These are phyloP conservation scores for Engystomops pustulosus DNA, from an alignment of 2,113 vertebrate genomes.

Conservation along the genomic window DNA sequence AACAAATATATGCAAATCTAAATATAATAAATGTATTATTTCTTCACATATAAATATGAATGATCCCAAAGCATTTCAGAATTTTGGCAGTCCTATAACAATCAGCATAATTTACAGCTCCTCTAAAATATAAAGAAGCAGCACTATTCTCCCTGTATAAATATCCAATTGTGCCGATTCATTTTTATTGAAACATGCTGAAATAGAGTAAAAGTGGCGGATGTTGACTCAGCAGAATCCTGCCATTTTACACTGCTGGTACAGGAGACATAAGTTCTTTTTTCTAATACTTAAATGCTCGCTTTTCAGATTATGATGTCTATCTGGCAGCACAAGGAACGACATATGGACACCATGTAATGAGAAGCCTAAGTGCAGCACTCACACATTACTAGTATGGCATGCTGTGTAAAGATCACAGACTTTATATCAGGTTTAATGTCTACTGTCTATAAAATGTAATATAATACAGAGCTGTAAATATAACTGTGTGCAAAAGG, in stretches of 20 bases:
- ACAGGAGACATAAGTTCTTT: conserved; percentile 33
- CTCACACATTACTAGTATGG: background rate
- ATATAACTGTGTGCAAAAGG: background rate
- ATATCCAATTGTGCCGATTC: conserved; percentile 64
- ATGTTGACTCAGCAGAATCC: conserved; percentile 49
- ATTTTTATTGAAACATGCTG: conserved; percentile 61
- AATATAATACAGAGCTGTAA: background rate
- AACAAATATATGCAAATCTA: no score
- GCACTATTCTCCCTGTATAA: conserved; percentile 51
- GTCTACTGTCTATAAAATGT: conserved; percentile 4
- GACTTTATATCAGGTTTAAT: conserved; percentile 2
- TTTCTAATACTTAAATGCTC: conserved; percentile 13
- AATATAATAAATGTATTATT: background rate
- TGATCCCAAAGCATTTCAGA: background rate
- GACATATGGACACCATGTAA: background rate
- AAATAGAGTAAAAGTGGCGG: conserved; percentile 60
- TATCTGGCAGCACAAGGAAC: background rate
- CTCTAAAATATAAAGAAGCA: conserved; percentile 59
- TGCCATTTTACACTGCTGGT: conserved; percentile 62
- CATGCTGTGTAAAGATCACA: background rate
- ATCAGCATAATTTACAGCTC: conserved; percentile 30
- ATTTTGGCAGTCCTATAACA: background rate
- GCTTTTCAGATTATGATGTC: background rate
- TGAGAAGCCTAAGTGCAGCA: background rate
- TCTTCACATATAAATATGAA: background rate